Conservation (phyloP, 2,888 invertebrate species). For the Oegoconia quadripuncta region DNA sequence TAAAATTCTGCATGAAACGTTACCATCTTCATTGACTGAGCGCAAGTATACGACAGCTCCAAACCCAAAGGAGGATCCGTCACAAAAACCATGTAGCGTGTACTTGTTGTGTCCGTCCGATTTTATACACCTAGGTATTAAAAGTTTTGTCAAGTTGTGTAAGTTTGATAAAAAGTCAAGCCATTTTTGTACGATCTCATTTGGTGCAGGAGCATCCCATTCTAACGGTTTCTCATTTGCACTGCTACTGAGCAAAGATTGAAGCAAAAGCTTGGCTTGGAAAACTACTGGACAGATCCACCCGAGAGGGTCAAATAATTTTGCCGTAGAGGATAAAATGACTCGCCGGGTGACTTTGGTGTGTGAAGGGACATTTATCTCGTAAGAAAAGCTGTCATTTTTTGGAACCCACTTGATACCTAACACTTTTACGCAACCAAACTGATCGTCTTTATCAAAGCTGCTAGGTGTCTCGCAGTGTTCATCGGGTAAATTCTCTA, state of each 20-base stretch:
- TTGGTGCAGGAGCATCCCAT: not conserved
- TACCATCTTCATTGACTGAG: not conserved
- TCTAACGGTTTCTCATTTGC: too few relatives aligned
- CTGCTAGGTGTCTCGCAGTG: not conserved
- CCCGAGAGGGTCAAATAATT: constrained; percentile 1
- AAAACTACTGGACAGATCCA: not conserved
- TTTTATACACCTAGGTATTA: not conserved
- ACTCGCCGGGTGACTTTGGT: not conserved
- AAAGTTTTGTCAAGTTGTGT: not conserved
- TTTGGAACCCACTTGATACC: constrained; percentile 5
- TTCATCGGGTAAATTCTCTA: not conserved
- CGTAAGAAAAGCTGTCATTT: not conserved
- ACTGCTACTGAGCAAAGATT: not conserved
- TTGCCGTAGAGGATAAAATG: not conserved
- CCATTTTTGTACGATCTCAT: not conserved
- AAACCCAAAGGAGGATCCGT: not conserved
- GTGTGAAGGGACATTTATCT: not conserved
- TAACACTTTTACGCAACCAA: too few relatives aligned
- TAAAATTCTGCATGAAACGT: not conserved
- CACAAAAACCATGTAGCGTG: constrained; percentile 5
- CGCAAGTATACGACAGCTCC: not conserved
- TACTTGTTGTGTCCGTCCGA: not conserved
- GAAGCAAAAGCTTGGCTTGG: not conserved
- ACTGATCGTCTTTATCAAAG: not conserved
- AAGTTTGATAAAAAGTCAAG: not conserved